These are phyloP conservation scores for Omphaloscelis lunosa DNA, from an alignment of 2,888 invertebrate species.

Conservation along the genomic window DNA sequence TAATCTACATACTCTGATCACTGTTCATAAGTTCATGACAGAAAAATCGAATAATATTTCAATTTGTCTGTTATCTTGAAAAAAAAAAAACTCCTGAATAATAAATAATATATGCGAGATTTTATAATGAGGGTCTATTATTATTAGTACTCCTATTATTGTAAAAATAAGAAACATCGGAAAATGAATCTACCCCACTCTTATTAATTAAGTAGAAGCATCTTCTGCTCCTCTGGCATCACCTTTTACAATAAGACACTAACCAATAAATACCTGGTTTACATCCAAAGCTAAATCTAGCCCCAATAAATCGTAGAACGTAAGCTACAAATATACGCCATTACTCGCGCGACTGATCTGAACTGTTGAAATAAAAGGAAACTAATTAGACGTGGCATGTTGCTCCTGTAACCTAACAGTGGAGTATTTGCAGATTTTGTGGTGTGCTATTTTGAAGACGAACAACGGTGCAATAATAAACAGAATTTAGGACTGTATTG, in stretches of 20 bases:
- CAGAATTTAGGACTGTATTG: background rate
- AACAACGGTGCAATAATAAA: constrained; percentile 4
- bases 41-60: too few species aligned
- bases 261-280: constrained; percentile 33
- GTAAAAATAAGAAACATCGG: background rate
- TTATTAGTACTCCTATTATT: too few species aligned
- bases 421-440: constrained; percentile 47
- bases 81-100: too few species aligned
- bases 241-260: background rate
- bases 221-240: background rate
- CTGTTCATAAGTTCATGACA: too few species aligned
- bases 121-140: too few species aligned
- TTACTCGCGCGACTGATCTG: constrained; percentile 73
- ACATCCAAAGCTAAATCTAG: constrained; percentile 27
- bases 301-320: constrained; percentile 68
- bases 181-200: background rate
- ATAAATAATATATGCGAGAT: too few species aligned
- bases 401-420: constrained; percentile 47
- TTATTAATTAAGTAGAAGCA: background rate
- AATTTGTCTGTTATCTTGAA: too few species aligned
- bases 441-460: constrained; percentile 29
- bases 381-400: constrained; percentile 78
- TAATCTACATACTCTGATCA: too few species aligned
- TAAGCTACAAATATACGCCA: constrained; percentile 77
- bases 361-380: constrained; percentile 79